These are phyloP conservation scores for Notarius quadriscutis DNA, from an alignment of 2,113 vertebrate species.

Conservation along the genomic window DNA sequence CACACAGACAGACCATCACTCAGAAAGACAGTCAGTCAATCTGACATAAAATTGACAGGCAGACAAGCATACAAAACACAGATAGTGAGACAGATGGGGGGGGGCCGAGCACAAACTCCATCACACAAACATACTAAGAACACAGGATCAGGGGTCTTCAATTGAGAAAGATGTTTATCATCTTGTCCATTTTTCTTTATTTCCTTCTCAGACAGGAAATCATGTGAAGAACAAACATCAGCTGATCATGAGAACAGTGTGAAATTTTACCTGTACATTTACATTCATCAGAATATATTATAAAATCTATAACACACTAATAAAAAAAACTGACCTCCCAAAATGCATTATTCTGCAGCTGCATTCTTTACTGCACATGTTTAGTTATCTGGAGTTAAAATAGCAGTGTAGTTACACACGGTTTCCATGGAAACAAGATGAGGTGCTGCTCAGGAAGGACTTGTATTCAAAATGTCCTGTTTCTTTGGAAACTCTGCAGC, in stretches of 20 bases:
- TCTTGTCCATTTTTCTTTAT: neutral
- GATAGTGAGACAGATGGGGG: no score
- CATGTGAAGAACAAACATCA: neutral
- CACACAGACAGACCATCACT: no score
- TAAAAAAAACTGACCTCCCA: slow-evolving; percentile 1
- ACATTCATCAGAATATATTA: slow-evolving; percentile 24
- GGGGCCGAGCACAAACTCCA: no score
- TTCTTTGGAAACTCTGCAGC: neutral
- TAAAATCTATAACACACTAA: neutral
- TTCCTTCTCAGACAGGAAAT: neutral
- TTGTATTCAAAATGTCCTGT: neutral
- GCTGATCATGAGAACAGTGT: neutral
- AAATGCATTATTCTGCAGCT: neutral
- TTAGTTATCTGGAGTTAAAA: neutral
- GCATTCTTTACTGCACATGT: neutral
- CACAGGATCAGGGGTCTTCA: neutral
- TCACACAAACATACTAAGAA: no score
- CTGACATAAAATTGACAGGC: no score
- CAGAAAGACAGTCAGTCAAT: no score
- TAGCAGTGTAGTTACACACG: neutral
- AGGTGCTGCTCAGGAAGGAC: neutral
- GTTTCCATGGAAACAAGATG: neutral
- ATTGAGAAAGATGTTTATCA: neutral
- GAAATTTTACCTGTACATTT: slow-evolving; percentile 10
- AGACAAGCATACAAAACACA: no score